Evolutionary conservation across 1,140 invertebrate species (phyloP), one percentile per base, ranked within the genome.

Genomic region (Lysiphlebus fabarum): DNA sequence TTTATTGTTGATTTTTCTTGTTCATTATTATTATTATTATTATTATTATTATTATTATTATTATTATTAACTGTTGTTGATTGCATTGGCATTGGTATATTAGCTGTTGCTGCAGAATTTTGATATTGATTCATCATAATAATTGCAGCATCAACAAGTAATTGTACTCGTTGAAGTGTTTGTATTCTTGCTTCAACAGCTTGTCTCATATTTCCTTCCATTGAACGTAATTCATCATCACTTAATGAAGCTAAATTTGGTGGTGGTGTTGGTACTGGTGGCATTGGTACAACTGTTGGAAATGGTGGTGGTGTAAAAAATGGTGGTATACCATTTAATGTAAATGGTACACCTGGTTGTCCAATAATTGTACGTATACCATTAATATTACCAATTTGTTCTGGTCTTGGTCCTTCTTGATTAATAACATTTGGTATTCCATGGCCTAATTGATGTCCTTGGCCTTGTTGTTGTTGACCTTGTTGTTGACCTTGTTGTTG

Each of bases 171-270:
- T 56, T 74, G 72, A 8, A 80, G 61, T 7, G 70, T 79, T 64
- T 86, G 86, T 54, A 99, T 87, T 58, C 97, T 83, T 6, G 94
- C 93, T 73, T 98, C 94, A 34, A 98, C 84, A 65, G 93, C 88
- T 67, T 87, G 83, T 65, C 95, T 82, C 65, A 94, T 86, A 58
- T 85, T 86, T 34, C 94, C 93, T 77, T 99, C 97, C 88, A 99
- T 88, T 26, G 83, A 81, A 61, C 83, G 80, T 36, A 99, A 79
- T 71, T 99, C 95, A 58, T 95, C 93, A 40, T 88, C 84, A 49
- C 84, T 87, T 12, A 99, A 80, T 43, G 82, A 84, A 55, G 84
- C 82, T 26, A 95, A 83, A 75, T 91, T 86, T 10, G 85, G 80
- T 10, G 85, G 83, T 6, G 86, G 83, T 44, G 81, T 81, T 11